Percentiles rank a stretch among this genome's conserved stretches.
These are phyloP conservation scores for Gallinago stenura DNA, from an alignment of 2,797 vertebrate species.

Conservation along the genomic window DNA sequence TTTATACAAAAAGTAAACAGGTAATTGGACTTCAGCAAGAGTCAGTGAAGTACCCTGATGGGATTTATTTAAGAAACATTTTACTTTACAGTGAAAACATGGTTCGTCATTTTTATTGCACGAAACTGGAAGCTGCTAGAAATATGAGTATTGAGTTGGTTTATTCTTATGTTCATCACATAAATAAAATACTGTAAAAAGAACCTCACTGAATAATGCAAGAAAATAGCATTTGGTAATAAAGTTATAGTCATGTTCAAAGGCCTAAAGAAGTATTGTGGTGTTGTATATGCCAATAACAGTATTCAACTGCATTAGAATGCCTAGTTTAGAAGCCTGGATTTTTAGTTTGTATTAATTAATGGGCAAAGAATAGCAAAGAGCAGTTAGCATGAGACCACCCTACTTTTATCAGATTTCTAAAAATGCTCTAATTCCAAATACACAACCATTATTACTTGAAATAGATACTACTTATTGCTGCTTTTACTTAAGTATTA, in stretches of 20 bases:
- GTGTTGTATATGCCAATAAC: not conserved
- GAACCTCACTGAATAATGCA: not conserved
- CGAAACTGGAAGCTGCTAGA: slow-evolving; percentile 23
- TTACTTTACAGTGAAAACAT: slow-evolving; percentile 6
- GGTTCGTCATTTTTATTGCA: not conserved
- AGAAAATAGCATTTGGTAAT: not conserved
- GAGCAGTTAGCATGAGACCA: not conserved
- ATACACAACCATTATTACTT: not conserved
- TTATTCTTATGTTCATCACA: slow-evolving; percentile 2
- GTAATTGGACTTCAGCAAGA: slow-evolving; percentile 16
- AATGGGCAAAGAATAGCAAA: not conserved
- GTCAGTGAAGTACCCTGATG: not conserved
- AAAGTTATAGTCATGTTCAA: not conserved
- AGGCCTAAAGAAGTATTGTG: not conserved
- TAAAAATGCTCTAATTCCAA: not conserved
- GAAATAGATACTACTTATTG: not conserved
- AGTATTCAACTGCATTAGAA: not conserved
- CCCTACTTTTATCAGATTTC: not conserved
- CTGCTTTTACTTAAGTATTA: not conserved
- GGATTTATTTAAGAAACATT: not conserved
- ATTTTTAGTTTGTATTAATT: not conserved
- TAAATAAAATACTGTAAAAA: slow-evolving; percentile 18
- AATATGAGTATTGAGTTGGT: not conserved
- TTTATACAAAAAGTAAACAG: slow-evolving; percentile 27
- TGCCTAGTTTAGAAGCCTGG: not conserved